phyloP scores from a whole-genome alignment of 2,888 invertebrate species.

The Anodontia alba region DNA sequence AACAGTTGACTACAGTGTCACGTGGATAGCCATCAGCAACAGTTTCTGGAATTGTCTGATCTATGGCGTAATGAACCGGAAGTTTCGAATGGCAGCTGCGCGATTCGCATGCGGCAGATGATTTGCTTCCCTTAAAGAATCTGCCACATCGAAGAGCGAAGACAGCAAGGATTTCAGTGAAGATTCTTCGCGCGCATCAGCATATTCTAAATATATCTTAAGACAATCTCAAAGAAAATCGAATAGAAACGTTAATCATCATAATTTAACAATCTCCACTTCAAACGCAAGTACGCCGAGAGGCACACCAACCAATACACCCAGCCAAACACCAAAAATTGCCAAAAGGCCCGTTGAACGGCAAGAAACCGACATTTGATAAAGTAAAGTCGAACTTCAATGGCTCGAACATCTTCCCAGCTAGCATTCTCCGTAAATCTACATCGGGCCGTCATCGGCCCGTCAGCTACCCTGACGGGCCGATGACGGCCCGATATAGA shows the following conservation, averaged over 20 bases:
- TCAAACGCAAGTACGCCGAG: background rate
- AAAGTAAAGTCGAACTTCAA: too few species aligned
- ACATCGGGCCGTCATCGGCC: too few species aligned
- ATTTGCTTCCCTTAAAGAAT: slow-evolving; percentile 35
- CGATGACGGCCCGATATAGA: too few species aligned
- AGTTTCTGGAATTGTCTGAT: slow-evolving; percentile 62
- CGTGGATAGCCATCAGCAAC: slow-evolving; percentile 61
- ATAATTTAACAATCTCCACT: background rate
- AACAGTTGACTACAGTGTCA: slow-evolving; percentile 50
- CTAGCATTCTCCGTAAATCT: too few species aligned
- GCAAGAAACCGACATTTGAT: background rate
- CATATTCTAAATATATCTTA: slow-evolving; percentile 26
- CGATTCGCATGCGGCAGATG: slow-evolving; percentile 49
- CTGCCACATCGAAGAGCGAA: slow-evolving; percentile 14
- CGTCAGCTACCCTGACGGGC: too few species aligned
- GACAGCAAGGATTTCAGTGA: slow-evolving; percentile 38
- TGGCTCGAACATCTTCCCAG: too few species aligned
- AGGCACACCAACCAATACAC: background rate
- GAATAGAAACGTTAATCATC: background rate
- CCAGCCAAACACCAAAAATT: background rate
- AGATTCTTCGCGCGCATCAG: slow-evolving; percentile 3
- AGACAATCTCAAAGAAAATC: slow-evolving; percentile 10
- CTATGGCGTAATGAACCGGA: slow-evolving; percentile 59
- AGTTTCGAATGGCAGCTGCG: slow-evolving; percentile 56
- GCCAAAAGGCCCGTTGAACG: background rate